These are phyloP conservation scores for Poecile atricapillus DNA, from an alignment of 2,113 vertebrate genomes.

Conservation along the genomic window DNA sequence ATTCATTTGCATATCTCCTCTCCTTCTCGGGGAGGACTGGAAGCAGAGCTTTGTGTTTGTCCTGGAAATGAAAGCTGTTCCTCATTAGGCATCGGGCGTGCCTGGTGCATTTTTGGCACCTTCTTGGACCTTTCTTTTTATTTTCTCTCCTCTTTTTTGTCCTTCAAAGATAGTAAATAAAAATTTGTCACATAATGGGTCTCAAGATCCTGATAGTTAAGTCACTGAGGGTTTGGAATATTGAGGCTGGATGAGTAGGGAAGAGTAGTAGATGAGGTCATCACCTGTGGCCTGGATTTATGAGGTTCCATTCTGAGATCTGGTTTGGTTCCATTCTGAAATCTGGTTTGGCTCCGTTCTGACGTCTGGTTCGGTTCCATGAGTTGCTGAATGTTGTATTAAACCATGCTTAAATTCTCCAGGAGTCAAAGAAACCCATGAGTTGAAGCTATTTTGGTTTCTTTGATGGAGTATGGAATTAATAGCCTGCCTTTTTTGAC, in stretches of 20 bases:
- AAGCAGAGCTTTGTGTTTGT: not conserved
- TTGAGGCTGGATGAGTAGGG: not conserved
- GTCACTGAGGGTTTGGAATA: not conserved
- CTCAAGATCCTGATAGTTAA: not conserved
- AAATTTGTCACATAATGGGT: fast-evolving
- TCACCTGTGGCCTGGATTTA: not conserved
- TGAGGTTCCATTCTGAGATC: not conserved
- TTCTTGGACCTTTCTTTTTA: not conserved
- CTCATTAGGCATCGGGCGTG: not conserved
- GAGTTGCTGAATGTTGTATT: not conserved
- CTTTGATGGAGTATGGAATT: fast-evolving
- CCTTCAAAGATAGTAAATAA: not conserved
- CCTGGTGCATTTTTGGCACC: not conserved
- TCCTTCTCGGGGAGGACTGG: not conserved
- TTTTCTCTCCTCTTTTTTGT: not conserved
- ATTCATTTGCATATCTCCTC: slow-evolving; percentile 39
- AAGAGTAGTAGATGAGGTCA: not conserved
- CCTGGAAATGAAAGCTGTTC: not conserved
- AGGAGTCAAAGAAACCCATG: not conserved
- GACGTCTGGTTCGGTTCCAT: not conserved
- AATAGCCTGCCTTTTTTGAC: not conserved
- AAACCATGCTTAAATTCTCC: fast-evolving
- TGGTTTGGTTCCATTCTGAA: not conserved
- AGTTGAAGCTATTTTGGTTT: not conserved
- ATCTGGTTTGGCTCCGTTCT: not conserved